Conservation (phyloP, 2,888 invertebrate genomes). For the Agrotis puta region DNA sequence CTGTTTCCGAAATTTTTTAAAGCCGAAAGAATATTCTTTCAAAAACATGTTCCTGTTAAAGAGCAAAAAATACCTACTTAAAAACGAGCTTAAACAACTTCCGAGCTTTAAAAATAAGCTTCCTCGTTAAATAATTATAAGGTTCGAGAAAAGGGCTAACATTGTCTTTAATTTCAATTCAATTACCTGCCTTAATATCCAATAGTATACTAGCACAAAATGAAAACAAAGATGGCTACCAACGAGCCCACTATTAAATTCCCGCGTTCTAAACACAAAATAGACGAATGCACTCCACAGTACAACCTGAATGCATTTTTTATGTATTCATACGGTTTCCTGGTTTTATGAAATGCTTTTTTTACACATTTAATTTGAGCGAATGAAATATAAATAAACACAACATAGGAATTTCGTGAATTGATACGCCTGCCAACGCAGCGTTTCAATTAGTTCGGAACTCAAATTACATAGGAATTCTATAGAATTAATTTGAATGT, state of each 20-base stretch:
- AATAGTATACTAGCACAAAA: slow-evolving; percentile 23
- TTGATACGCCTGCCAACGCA: too few species aligned
- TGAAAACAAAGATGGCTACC: slow-evolving; percentile 39
- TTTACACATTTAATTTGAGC: too few species aligned
- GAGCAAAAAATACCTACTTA: background rate
- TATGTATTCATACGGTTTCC: slow-evolving; percentile 9
- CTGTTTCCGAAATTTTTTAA: too few species aligned
- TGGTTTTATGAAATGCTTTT: slow-evolving; percentile 11
- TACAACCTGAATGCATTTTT: slow-evolving; percentile 4
- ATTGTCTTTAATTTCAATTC: slow-evolving; percentile 10
- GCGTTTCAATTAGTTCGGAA: background rate
- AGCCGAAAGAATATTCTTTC: too few species aligned
- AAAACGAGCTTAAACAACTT: too few species aligned
- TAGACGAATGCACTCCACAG: slow-evolving; percentile 41
- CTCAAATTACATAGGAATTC: background rate
- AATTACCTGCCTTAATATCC: slow-evolving; percentile 21
- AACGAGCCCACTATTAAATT: slow-evolving; percentile 34
- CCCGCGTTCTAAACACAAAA: slow-evolving; percentile 44
- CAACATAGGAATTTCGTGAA: background rate
- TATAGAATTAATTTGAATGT: background rate
- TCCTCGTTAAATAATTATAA: background rate
- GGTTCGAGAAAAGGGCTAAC: slow-evolving; percentile 1
- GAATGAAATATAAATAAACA: background rate
- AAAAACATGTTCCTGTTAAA: slow-evolving; percentile 3
- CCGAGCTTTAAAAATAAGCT: too few species aligned